Base-by-base conservation (phyloP, 2,888 invertebrate species). In the Drosophila ezoana region DNA sequence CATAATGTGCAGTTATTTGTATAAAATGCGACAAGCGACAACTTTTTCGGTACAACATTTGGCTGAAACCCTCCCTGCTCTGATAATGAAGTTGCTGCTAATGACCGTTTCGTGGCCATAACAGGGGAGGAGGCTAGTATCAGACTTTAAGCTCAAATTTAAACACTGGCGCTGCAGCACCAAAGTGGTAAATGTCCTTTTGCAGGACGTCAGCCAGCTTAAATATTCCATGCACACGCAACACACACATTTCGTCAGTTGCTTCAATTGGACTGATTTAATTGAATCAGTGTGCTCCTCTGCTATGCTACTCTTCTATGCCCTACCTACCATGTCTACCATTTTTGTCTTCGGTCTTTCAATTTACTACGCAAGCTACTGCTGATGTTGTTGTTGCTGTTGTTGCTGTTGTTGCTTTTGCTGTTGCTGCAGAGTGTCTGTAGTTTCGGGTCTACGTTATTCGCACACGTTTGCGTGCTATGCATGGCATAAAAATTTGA, bases 211-310 rank as follows among this genome's bases (percentile, higher is more conserved):
- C 51, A 32, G 49, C n/a, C 69, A 68, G 70, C 71, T 88, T 88
- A 87, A 79, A 85, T 88, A 90, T 90, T 89, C 90, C 79, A 76
- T 60, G 77, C 90, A 90, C 89, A 88, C 51, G 69, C 80, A 76
- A 40, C 35, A 79, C 75, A 77, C 80, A 77, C 79, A 76, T 84
- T 81, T 81, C 70, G 87, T 79, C 87, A 83, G 86, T 76, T 76
- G 85, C 85, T 88, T 87, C 90, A 91, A 91, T 91, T 91, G 83
- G 89, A 86, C 83, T 90, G 90, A 91, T 91, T 91, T 91, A 91
- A 91, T 91, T 91, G 91, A 91, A 91, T 91, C 91, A 91, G 90
- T 87, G 79, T 76, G 79, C 79, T 77, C 76, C 85, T 78, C 74
- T 16, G 45, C 45, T 45, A 41, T 18, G 14, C 41, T 28, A n/a